These are phyloP conservation scores for Cryptotis parvus DNA, from an alignment of 2,113 vertebrate genomes.

Conservation along the genomic window DNA sequence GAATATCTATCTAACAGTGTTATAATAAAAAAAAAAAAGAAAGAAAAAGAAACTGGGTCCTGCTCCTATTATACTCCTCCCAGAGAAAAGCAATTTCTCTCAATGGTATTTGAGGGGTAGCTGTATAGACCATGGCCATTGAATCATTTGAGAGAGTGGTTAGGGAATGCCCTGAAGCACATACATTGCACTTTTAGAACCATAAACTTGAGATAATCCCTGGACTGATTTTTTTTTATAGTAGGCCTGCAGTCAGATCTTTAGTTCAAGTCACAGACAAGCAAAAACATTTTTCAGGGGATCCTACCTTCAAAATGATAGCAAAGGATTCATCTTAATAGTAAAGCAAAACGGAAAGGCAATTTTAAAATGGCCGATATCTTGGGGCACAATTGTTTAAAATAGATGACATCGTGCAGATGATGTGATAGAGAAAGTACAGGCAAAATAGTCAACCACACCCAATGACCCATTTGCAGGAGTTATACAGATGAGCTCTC, in stretches of 20 bases:
- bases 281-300: no score
- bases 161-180: neutral
- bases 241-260: neutral
- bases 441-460: neutral
- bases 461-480: neutral
- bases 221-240: neutral
- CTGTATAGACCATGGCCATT: neutral
- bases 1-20: no score
- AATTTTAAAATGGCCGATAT: neutral
- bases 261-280: neutral
- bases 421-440: neutral
- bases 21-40: no score
- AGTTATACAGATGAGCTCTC: neutral
- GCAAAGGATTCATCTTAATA: neutral
- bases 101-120: no score
- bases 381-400: neutral
- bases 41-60: no score
- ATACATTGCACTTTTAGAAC: neutral
- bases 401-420: neutral
- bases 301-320: neutral
- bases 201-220: neutral
- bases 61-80: no score
- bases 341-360: neutral
- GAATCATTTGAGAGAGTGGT: neutral
- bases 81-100: no score